Evolutionary conservation across 1,140 invertebrate species (phyloP), one percentile per base, ranked within the genome.

Genomic region (Eciton burchellii): DNA sequence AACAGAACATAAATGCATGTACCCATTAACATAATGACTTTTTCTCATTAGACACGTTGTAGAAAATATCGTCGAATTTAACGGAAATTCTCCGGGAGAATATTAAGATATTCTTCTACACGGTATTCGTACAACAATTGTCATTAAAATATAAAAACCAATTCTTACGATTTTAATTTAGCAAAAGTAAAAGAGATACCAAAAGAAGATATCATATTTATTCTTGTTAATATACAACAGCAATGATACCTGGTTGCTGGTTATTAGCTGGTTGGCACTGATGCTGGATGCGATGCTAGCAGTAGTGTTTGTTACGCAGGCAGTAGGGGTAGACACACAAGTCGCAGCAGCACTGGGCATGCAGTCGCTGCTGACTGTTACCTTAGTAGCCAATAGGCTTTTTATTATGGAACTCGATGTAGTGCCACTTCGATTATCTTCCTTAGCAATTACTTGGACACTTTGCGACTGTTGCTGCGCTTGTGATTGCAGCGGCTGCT

Each of bases 351-450:
- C 91, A 89, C 91, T 93, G 94, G 94, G 88, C 95, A 95, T 95
- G 94, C 95, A 95, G 92, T 95, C 94, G 91, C 93, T 93, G 92
- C 92, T 93, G 92, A 93, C 89, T 84, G 95, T 96, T 95, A 98
- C 96, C 95, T 98, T 98, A 93, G 96, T 97, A 84, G 97, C 97
- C 93, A 98, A 94, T 73, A 98, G 95, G 94, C 96, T 97, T 94
- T 98, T 98, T 90, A 98, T 97, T 88, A 98, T 95, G 77, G 97
- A 97, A 88, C 95, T 95, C 68, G 93, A 93, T 35, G 93, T 92
- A 29, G 93, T 90, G 71, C 90, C 91, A 70, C 82, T 85, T 88
- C 92, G 88, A 62, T 90, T 89, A 66, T 92, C 93, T 26, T 93
- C 92, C 73, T 94, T 92, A 74, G 93, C 90, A 62, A 94, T 88